Base-by-base conservation (phyloP, 2,888 invertebrate species). In the Hirtodrosophila alboralis region DNA sequence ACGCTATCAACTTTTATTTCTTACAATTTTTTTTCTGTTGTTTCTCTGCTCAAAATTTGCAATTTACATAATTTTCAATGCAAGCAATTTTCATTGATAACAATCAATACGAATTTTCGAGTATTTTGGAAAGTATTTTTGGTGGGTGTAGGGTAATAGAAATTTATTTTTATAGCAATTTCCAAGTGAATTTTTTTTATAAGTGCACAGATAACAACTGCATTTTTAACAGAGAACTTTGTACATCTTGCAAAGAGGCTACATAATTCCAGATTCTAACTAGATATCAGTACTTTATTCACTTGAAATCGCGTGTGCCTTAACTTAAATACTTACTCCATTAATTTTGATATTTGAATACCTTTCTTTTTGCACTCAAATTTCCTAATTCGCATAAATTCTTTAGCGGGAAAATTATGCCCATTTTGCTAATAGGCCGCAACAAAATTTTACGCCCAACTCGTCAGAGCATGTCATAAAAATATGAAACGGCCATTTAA, bases 31-130 rank as follows among this genome's bases (percentile, higher is more conserved):
- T 31, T 49, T 31, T 47, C 31, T 23, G 7, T 30, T 45, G 37
- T 38, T 63, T 52, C 41, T 59, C 26, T 26, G 34, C 23, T 8
- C 1, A 18, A 18, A 18, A 18, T 3, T 41, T 21, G 34, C 68
- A 57, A 83, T 83, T 83, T 77, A 76, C 77, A 78, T 78, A 83
- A 78, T 83, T 65, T 79, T 71, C 73, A 83, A 79, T 83, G 83
- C 68, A 65, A 53, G 66, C 63, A 78, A 81, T 69, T 66, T 70
- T 58, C 64, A 59, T 49, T 36, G 37, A 56, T 36, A 41, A 31
- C n/a, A n/a, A n/a, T 9, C 21, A 45, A 37, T 53, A 23, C 3
- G 23, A 23, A 1, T 8, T 16, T 27, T 3, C 36, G 13, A 43
- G 10, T 36, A 27, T 14, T 18, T 43, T 10, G 16, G 16, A 16